Evolutionary conservation across 2,888 invertebrate genomes (phyloP), one percentile per base, ranked within the genome.

Genomic region (Tyria jacobaeae): DNA sequence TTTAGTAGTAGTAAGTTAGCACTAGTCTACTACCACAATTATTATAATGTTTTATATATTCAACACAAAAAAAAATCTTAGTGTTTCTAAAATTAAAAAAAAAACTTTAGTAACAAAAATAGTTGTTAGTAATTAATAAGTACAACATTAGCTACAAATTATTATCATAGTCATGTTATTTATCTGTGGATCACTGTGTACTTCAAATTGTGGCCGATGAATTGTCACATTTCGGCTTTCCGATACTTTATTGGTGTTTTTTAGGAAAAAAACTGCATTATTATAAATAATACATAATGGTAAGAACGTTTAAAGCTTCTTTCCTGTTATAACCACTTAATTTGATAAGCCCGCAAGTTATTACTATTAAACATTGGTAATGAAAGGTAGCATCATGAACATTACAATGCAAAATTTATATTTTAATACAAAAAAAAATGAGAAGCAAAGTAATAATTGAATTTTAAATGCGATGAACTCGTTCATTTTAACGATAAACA

Each of bases 181-280:
- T 14, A 55, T 71, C 69, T 75, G 59, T 77, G 52, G 24, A 48
- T 51, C 15, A 41, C 21, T 24, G 27, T 37, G 17, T 17, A 49
- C 51, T 44, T 57, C 64, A 66, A 57, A 67, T 61, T 71, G 71
- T 79, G 66, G 77, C 66, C 81, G 83, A 91, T 92, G 92, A 92
- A 89, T 91, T 90, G 92, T 91, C 90, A 90, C 58, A 83, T 90
- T 91, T 88, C 83, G 84, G 77, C 85, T 85, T 83, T 72, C 68
- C 68, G 73, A 62, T 65, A 69, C 60, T 73, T 72, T 70, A 71
- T 70, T 78, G 66, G 66, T 61, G 64, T 76, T 71, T 78, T 70
- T 71, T 66, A 65, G 66, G 61, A n/a, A 67, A 65, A 73, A 72
- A 62, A 64, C 63, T 62, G 68, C 62, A 65, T 62, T 70, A 67